Evolutionary conservation across 1,140 invertebrate genomes (phyloP), one percentile per base, ranked within the genome.

Genomic region (Lepidurus packardi): DNA sequence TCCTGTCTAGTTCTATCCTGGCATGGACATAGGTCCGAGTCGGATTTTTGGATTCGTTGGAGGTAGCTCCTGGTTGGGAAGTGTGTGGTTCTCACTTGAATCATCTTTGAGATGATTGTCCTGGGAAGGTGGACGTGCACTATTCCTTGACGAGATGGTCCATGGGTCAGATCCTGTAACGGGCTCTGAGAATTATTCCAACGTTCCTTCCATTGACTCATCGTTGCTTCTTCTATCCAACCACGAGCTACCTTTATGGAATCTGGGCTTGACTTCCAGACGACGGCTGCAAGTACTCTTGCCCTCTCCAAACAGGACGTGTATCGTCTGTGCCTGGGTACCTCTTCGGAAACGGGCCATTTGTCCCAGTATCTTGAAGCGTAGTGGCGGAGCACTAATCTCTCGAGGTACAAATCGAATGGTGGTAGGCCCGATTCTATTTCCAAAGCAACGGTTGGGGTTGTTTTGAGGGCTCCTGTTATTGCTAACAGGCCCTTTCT

Each of bases 391-490:
- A 76, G 75, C 75, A 76, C 44, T 43, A 10, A 13, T 1, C 42
- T 44, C 2, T 10, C 41, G 75, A 76, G 41, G 11, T 76, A n/a
- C 1, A 43, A n/a, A 42, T 24, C 24, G 1, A 76, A 44, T 43
- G 75, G 42, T 34, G 75, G 75, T 24, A 76, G 41, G 7, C 75
- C 75, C n/a, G 75, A 34, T 43, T 76, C 75, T 6, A 76, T 7
- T 21, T 76, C 41, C 21, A 76, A 44, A 42, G 44, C 42, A 1
- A 44, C 10, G 6, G 24, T 7, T 43, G 75, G 75, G 42, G 75
- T 25, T 41, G 75, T 76, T 8, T 11, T 21, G 7, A 25, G 4
- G 41, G 41, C 75, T 0, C 75, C 75, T 44, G 75, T 34, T 13
- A 76, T 76, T 2, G 75, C 42, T 21, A 76, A 44, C 75, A 76